Evolutionary conservation across 2,797 vertebrate species (phyloP).

Genomic region (Syndactyla subalaris): DNA sequence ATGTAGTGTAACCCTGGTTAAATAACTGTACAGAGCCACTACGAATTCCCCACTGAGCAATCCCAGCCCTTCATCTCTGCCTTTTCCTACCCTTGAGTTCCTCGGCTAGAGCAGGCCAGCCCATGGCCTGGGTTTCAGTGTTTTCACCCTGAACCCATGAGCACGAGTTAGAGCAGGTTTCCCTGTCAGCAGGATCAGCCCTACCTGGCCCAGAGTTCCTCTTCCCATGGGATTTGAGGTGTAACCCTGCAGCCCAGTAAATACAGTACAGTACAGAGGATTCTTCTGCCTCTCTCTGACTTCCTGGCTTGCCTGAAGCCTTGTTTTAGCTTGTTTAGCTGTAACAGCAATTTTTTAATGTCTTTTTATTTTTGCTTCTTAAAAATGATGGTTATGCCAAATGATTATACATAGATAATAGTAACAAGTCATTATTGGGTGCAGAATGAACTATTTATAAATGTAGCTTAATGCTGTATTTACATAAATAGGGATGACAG

Average conservation of each 20-base stretch:
- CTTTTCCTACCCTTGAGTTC: background rate
- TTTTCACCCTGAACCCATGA: background rate
- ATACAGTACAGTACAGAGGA: background rate
- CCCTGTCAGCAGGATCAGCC: background rate
- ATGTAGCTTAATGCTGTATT: background rate
- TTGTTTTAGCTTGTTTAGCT: background rate
- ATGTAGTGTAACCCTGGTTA: background rate
- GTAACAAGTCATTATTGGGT: background rate
- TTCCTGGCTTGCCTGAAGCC: background rate
- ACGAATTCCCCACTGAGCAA: background rate
- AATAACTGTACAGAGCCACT: background rate
- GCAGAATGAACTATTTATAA: constrained; percentile 15
- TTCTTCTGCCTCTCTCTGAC: background rate
- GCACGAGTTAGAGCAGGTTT: background rate
- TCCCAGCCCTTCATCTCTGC: background rate
- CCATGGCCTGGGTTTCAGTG: background rate
- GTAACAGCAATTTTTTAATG: background rate
- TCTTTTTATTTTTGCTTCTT: constrained; percentile 19
- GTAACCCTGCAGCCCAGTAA: background rate
- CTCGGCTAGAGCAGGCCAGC: background rate
- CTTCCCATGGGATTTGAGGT: background rate
- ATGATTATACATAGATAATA: background rate
- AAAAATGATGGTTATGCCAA: background rate
- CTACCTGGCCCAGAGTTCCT: background rate
- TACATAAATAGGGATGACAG: background rate